Percentiles rank a stretch among this genome's conserved stretches.
Conservation (phyloP, 2,113 vertebrate genomes). For the Cairina moschata region DNA sequence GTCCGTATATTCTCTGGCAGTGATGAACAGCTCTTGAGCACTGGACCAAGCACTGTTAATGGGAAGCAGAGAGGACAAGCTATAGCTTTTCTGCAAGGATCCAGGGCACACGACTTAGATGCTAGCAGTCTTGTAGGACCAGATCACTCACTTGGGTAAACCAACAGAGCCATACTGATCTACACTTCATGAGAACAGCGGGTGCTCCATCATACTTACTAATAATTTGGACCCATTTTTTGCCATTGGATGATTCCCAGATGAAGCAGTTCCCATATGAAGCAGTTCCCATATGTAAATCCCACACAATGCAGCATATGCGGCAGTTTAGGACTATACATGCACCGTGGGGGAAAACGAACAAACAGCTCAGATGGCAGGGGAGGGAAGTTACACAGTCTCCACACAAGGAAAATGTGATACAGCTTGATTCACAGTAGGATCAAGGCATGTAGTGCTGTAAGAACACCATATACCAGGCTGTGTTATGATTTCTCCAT, state of each 20-base stretch:
- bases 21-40: neutral
- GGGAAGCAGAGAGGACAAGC: neutral
- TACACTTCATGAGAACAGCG: accelerated
- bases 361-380: neutral
- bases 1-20: neutral
- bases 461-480: neutral
- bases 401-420: neutral
- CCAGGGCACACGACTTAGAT: neutral
- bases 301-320: accelerated
- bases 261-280: no score
- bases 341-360: no score
- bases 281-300: neutral
- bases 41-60: neutral
- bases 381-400: neutral
- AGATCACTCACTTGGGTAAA: neutral
- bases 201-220: neutral
- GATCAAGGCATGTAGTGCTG: neutral
- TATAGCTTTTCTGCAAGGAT: neutral
- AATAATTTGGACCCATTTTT: neutral
- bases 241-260: neutral
- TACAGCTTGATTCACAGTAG: neutral
- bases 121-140: neutral
- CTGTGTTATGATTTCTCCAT: neutral
- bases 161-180: neutral
- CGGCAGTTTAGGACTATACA: neutral